phyloP scores from a whole-genome alignment of 2,113 vertebrate species.

The Callospermophilus lateralis region DNA sequence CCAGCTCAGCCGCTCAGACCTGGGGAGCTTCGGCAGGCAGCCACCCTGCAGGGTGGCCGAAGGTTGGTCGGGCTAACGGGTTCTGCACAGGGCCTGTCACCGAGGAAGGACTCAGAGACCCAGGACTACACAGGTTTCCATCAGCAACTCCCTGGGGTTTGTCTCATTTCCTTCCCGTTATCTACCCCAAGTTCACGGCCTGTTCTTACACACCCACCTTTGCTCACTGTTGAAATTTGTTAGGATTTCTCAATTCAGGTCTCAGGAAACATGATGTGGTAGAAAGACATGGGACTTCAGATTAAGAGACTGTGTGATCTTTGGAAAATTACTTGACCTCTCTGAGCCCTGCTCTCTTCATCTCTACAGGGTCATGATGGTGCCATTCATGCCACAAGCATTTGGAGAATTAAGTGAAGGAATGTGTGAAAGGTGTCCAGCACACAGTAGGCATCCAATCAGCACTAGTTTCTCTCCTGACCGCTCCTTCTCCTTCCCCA shows the following conservation, averaged over 20 bases:
- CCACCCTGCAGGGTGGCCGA: background rate
- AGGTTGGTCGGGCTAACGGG: rapidly evolving
- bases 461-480: background rate
- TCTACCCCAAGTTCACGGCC: background rate
- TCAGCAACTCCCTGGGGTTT: background rate
- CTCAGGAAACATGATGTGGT: background rate
- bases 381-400: rapidly evolving
- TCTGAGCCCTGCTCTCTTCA: background rate
- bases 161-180: background rate
- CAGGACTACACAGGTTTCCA: background rate
- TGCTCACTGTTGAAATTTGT: background rate
- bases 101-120: rapidly evolving
- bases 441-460: background rate
- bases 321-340: background rate
- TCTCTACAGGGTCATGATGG: background rate
- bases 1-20: background rate
- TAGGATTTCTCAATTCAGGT: background rate
- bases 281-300: background rate
- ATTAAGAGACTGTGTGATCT: background rate
- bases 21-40: background rate
- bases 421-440: background rate
- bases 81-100: background rate
- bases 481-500: no score
- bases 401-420: background rate
- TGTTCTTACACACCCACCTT: background rate